A percentile compares a stretch with the other conserved stretches of the same genome.
phyloP scores from a whole-genome alignment of 1,140 invertebrate species.

The Archegozetes longisetosus region DNA sequence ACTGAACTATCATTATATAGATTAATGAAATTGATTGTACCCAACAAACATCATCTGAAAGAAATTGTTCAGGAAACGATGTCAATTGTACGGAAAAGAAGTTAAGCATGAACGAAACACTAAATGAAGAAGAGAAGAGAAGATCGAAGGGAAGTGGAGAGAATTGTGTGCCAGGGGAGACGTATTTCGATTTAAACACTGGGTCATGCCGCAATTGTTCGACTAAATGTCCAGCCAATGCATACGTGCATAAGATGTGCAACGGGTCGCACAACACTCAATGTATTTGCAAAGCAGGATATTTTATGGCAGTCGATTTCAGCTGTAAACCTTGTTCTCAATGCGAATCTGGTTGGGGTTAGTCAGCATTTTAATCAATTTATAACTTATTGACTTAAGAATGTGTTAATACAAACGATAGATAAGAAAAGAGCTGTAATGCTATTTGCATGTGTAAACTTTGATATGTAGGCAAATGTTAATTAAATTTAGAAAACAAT shows the following conservation, averaged over 20 bases:
- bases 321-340: slow-evolving; percentile 4
- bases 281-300: slow-evolving; percentile 5
- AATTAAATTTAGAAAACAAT: not conserved
- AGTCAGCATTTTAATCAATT: too few species aligned
- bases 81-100: too few species aligned
- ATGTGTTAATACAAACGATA: too few species aligned
- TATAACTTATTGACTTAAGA: too few species aligned
- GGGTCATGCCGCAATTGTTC: not conserved
- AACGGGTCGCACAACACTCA: slow-evolving; percentile 5
- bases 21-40: too few species aligned
- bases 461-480: not conserved
- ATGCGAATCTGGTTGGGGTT: slow-evolving; percentile 10
- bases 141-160: too few species aligned
- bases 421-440: not conserved
- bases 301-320: not conserved
- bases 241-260: not conserved
- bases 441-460: not conserved
- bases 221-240: not conserved
- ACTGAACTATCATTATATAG: too few species aligned
- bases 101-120: too few species aligned
- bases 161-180: not conserved
- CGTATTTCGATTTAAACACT: not conserved
- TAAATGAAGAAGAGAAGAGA: too few species aligned
- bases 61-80: too few species aligned
- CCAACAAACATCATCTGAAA: too few species aligned